Evolutionary conservation across 2,888 invertebrate genomes (phyloP).

Genomic region (Scotopteryx bipunctaria): DNA sequence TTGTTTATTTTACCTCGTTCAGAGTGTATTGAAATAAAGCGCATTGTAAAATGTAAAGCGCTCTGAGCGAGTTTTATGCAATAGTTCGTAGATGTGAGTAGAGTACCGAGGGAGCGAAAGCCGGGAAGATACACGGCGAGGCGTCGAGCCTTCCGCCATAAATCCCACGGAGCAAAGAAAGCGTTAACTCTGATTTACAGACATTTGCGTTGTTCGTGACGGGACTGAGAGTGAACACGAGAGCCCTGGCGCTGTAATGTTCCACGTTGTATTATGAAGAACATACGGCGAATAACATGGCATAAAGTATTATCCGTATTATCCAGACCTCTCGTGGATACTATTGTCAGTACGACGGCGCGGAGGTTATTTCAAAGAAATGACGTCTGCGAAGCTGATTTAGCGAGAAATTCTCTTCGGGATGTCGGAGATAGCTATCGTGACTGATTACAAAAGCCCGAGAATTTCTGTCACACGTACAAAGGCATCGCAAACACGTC

Average conservation of each 20-base stretch:
- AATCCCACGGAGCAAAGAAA: slow-evolving; percentile 68
- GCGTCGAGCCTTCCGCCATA: slow-evolving; percentile 61
- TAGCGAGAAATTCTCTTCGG: slow-evolving; percentile 54
- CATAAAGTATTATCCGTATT: slow-evolving; percentile 18
- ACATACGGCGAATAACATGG: slow-evolving; percentile 31
- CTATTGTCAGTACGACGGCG: slow-evolving; percentile 25
- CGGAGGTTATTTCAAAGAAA: slow-evolving; percentile 43
- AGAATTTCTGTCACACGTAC: slow-evolving; percentile 53
- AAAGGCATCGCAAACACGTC: slow-evolving; percentile 55
- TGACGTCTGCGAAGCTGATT: slow-evolving; percentile 46
- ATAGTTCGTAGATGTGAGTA: slow-evolving; percentile 46
- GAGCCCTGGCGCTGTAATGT: slow-evolving; percentile 34
- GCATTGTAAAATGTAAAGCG: slow-evolving; percentile 40
- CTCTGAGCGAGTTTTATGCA: slow-evolving; percentile 30
- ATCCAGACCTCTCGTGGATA: slow-evolving; percentile 16
- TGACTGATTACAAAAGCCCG: slow-evolving; percentile 52
- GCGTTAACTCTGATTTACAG: slow-evolving; percentile 75
- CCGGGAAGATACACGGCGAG: slow-evolving; percentile 56
- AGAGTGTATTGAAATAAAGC: slow-evolving; percentile 47
- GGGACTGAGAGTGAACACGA: slow-evolving; percentile 44
- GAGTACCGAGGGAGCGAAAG: slow-evolving; percentile 56
- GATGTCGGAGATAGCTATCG: slow-evolving; percentile 54
- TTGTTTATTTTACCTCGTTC: slow-evolving; percentile 47
- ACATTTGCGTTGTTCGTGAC: slow-evolving; percentile 57
- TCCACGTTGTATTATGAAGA: slow-evolving; percentile 35